phyloP scores from a whole-genome alignment of 2,113 vertebrate species.

The Spilogale gracilis region DNA sequence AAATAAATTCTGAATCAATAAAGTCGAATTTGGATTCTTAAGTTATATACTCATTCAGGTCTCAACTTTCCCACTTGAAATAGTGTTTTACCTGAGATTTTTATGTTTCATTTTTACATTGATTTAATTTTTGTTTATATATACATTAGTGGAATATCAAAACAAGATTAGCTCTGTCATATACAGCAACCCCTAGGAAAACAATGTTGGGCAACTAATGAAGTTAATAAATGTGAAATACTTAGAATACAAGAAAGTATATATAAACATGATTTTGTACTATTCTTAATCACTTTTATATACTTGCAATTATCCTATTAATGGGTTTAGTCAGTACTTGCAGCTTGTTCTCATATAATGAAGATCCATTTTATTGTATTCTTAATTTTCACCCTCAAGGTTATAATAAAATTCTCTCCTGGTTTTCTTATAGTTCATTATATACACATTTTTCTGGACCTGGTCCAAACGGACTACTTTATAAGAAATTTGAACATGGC shows the following conservation, averaged over 20 bases:
- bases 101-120: not conserved
- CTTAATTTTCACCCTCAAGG: not conserved
- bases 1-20: slow-evolving; percentile 28
- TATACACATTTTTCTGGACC: not conserved
- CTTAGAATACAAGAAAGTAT: not conserved
- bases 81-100: not conserved
- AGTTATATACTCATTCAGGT: not conserved
- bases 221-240: not conserved
- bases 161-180: not conserved
- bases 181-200: not conserved
- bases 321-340: not conserved
- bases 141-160: not conserved
- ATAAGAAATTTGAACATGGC: not conserved
- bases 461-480: not conserved
- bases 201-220: not conserved
- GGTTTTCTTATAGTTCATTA: not conserved
- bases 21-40: not conserved
- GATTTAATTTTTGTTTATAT: not conserved
- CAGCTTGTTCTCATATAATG: not conserved
- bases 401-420: not conserved
- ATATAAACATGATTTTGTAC: not conserved
- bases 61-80: not conserved
- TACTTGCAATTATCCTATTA: not conserved
- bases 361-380: not conserved
- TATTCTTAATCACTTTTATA: slow-evolving; percentile 1